Evolutionary conservation across 2,797 vertebrate genomes (phyloP), one percentile per base, ranked within the genome.

Genomic region (Galago senegalensis): DNA sequence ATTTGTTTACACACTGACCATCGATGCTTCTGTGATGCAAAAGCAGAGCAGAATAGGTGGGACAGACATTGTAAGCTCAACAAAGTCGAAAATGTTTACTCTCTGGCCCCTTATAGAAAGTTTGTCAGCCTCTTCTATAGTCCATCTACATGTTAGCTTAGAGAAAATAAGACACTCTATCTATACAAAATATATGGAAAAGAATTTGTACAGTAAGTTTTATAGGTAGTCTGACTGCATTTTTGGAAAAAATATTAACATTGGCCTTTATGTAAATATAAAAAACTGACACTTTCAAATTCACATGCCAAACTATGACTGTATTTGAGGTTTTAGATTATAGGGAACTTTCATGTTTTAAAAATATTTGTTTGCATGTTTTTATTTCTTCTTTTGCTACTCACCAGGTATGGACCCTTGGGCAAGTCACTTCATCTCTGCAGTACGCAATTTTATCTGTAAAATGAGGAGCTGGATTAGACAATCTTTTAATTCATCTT

Each of bases 331-430:
- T 67, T 23, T 49, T 87, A 63, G 34, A 81, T 49, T 88, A 76
- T 1, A 56, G 72, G 3, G 25, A 81, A 75, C 7, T 29, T 58
- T 21, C n/a, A 40, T 29, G 2, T 61, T 40, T 40, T 53, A 25
- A 65, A 31, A 53, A 67, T 14, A 29, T 31, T 18, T 93, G 25
- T 58, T 89, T 31, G 25, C 25, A 53, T 69, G 60, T 43, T 12
- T 89, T 86, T 23, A 16, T 77, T 83, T 81, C 56, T 96, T 76
- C 43, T n/a, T 81, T 79, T 43, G 49, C 70, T 89, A 84, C 92
- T 97, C 56, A 96, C 76, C 73, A 67, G 43, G 3, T 53, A 18
- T 23, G 31, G 7, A 16, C 34, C 2, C 31, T 77, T 79, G 23
- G 85, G 40, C 5, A 69, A 60, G 34, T 88, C 34, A 80, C 67